Base-by-base conservation (phyloP, 2,797 vertebrate species). In the Danio jaintianensis region DNA sequence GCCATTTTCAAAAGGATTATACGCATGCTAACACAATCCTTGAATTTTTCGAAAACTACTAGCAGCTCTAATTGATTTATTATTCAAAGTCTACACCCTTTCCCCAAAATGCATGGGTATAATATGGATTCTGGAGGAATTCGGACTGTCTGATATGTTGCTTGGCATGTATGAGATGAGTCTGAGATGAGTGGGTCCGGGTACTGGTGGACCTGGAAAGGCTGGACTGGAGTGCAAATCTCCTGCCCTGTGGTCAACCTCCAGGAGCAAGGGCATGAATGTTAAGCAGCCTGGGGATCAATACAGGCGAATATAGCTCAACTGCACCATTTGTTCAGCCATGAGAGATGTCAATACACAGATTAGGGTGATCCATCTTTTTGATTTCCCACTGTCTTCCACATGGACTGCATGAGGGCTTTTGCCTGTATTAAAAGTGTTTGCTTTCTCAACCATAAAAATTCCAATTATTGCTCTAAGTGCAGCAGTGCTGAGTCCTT, bases 261-360 rank as follows among this genome's bases (percentile, higher is more conserved):
- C 93, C 81, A 70, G 86, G 93, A 93, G 94, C 88, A 87, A 91
- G 92, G 91, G 92, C 92, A 93, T 93, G 96, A 97, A 97, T 98
- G 95, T 95, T 96, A 96, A 98, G 90, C 93, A 96, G 95, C 88
- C 87, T 82, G 74, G 78, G 87, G 92, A 96, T 97, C 96, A 91
- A 98, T 97, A 95, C 92, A 94, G 94, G 95, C 95, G 96, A 97
- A 97, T 95, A 95, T 96, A 96, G 95, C 96, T 96, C 95, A 97
- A 98, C 96, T 96, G 94, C 93, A 92, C 94, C 96, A 96, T 97
- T 97, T 97, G 96, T 97, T 96, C 95, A 96, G 93, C 95, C 94
- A 94, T 96, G 96, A 96, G 96, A 96, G 95, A 96, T 95, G 96
- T 96, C 96, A 96, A 97, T 98, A 96, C 94, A 94, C 93, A 96